Conservation (phyloP, 2,113 vertebrate species). For the Rhea americana region DNA sequence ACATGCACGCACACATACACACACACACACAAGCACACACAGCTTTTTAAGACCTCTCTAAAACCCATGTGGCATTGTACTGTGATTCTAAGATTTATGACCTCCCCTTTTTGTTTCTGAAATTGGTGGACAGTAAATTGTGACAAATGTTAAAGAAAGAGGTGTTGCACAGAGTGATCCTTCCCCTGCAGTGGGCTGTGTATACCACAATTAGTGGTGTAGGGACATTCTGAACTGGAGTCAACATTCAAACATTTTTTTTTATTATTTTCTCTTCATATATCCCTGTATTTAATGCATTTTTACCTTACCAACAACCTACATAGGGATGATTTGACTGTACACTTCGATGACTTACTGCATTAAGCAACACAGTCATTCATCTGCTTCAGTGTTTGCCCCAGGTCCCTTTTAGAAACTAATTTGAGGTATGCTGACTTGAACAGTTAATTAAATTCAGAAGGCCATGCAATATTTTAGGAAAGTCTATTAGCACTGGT, state of each 20-base stretch:
- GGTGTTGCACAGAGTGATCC: not conserved
- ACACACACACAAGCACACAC: not conserved
- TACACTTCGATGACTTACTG: not conserved
- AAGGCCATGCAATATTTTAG: slow-evolving; percentile 38
- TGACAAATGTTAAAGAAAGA: not conserved
- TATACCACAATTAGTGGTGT: not conserved
- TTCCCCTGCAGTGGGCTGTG: not conserved
- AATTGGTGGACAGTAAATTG: not conserved
- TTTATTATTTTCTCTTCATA: not conserved
- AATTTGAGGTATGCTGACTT: slow-evolving; percentile 14
- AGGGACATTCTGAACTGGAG: not conserved
- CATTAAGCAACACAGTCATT: not conserved
- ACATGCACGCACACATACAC: not conserved
- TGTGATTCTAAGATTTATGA: not conserved
- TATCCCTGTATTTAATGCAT: not conserved
- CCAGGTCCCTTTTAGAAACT: slow-evolving; percentile 24
- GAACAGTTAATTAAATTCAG: slow-evolving; percentile 54
- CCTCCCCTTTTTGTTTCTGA: not conserved
- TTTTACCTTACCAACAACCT: not conserved
- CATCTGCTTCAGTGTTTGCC: slow-evolving; percentile 10
- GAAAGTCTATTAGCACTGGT: slow-evolving; percentile 7
- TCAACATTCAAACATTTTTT: not conserved
- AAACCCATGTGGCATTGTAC: not conserved
- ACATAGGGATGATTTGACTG: not conserved
- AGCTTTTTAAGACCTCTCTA: not conserved